A percentile compares a stretch with the other conserved stretches of the same genome.
phyloP scores from a whole-genome alignment of 2,113 vertebrate species.

The Sander lucioperca region DNA sequence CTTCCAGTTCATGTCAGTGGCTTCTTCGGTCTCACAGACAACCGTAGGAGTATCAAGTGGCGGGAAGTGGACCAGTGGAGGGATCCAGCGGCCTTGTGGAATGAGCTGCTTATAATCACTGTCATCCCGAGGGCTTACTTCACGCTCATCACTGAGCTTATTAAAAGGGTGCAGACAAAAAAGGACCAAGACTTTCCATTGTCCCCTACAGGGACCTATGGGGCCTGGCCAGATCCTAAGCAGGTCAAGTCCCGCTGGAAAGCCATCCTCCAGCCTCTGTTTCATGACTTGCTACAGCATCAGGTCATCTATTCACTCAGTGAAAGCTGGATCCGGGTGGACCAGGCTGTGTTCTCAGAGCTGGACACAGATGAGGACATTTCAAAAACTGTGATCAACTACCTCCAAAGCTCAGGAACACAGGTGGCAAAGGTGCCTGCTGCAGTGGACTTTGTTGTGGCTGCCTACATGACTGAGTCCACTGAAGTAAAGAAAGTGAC shows the following conservation, averaged over 20 bases:
- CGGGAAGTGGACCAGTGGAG: conserved; percentile 97
- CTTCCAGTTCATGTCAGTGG: conserved; percentile 98
- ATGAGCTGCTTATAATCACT: conserved; percentile 91
- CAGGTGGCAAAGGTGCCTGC: conserved; percentile 90
- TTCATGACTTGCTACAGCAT: conserved; percentile 89
- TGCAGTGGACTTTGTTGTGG: conserved; percentile 86
- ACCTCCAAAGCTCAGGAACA: conserved; percentile 95
- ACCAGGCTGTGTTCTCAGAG: conserved; percentile 92
- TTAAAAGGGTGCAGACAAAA: conserved; percentile 88
- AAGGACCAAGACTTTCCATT: conserved; percentile 89
- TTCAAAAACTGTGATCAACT: conserved; percentile 89
- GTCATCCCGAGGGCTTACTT: conserved; percentile 93
- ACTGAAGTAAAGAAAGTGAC: conserved; percentile 89
- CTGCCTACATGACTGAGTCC: conserved; percentile 73
- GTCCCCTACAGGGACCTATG: conserved; percentile 87
- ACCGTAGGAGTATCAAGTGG: conserved; percentile 98
- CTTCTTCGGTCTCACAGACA: conserved; percentile 98
- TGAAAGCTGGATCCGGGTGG: conserved; percentile 89
- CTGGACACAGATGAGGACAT: conserved; percentile 86
- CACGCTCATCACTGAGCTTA: conserved; percentile 90
- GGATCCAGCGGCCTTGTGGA: conserved; percentile 97
- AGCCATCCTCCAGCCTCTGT: conserved; percentile 91
- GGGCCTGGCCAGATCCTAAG: conserved; percentile 91
- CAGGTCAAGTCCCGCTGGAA: conserved; percentile 90
- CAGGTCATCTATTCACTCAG: conserved; percentile 89